These are phyloP conservation scores for Pantherophis alleghaniensis DNA, from an alignment of 2,797 vertebrate species.

Conservation along the genomic window DNA sequence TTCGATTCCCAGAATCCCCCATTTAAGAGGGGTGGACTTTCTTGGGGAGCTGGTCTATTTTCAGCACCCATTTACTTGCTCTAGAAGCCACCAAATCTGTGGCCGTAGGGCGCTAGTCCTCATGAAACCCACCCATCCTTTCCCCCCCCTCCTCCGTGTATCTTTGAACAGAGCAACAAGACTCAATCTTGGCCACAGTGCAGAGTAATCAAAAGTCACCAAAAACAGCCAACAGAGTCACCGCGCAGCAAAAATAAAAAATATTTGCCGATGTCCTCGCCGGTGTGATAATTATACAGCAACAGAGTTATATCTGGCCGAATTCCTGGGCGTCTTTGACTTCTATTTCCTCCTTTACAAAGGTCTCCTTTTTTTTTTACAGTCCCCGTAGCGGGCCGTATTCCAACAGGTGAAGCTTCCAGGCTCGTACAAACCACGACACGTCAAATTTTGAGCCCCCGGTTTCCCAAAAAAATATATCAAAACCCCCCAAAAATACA, in stretches of 20 bases:
- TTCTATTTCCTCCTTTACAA: neutral
- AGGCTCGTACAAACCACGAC: neutral
- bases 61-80: too few species aligned
- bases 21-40: too few species aligned
- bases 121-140: neutral
- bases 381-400: neutral
- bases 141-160: accelerated
- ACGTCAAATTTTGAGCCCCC: too few species aligned
- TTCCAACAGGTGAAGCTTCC: neutral
- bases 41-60: too few species aligned
- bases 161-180: neutral
- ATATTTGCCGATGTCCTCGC: neutral
- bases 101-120: neutral
- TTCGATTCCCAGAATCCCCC: too few species aligned
- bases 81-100: too few species aligned
- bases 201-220: neutral
- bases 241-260: neutral
- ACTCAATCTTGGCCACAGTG: neutral
- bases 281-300: neutral
- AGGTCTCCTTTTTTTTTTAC: neutral
- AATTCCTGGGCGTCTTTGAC: neutral
- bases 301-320: neutral
- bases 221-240: neutral
- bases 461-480: too few species aligned
- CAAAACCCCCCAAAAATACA: too few species aligned